Percentiles rank a stretch among this genome's conserved stretches.
Conservation (phyloP, 2,113 vertebrate genomes). For the Prionailurus viverrinus region DNA sequence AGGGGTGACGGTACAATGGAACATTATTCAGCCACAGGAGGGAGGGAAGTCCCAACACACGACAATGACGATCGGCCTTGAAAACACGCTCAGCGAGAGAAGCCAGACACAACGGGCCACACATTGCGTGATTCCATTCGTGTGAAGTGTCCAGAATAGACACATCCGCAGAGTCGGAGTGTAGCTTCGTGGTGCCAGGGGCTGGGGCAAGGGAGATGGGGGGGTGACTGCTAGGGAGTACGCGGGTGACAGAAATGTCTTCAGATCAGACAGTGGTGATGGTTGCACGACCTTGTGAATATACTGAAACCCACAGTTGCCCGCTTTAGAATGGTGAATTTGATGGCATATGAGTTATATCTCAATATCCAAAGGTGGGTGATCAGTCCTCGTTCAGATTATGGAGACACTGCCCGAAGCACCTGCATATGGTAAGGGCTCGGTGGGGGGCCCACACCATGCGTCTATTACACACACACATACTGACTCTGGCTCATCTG, state of each 20-base stretch:
- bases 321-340: neutral
- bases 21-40: neutral
- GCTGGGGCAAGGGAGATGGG: rapidly evolving
- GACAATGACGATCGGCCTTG: neutral
- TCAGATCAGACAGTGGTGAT: neutral
- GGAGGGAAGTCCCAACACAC: neutral
- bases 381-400: neutral
- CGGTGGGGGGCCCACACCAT: too few species aligned
- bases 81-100: neutral
- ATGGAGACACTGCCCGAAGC: neutral
- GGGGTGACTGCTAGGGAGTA: neutral
- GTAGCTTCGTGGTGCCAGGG: neutral
- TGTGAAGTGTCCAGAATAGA: neutral
- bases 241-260: neutral
- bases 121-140: too few species aligned
- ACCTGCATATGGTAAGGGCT: neutral
- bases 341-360: neutral
- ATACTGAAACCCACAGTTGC: neutral
- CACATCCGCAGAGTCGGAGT: neutral
- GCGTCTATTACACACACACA: rapidly evolving
- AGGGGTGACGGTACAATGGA: too few species aligned
- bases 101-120: neutral
- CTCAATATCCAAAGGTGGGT: neutral
- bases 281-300: neutral
- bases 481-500: neutral